Base-by-base conservation (phyloP, 2,888 invertebrate species). In the Caenorhabditis sp. region DNA sequence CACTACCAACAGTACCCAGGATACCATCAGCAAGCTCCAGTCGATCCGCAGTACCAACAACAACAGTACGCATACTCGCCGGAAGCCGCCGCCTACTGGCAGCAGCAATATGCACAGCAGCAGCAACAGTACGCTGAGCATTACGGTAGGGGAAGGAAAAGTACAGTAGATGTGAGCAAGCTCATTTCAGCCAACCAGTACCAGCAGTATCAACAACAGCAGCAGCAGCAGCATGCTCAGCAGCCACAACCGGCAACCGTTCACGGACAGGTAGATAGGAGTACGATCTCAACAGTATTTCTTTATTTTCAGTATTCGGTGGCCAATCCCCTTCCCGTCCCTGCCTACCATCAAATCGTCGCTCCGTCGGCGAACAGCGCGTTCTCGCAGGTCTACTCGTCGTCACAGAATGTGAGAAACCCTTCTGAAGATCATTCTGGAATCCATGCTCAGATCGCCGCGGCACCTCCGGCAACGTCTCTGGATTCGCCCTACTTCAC, bases 281-380 rank as follows among this genome's bases (percentile, higher is more conserved):
- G n/a, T n/a, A n/a, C n/a, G n/a, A n/a, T n/a, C n/a, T n/a, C n/a
- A n/a, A n/a, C n/a, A n/a, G n/a, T n/a, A n/a, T n/a, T n/a, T n/a
- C n/a, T 78, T 53, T 66, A 76, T 59, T 61, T 70, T 2, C 71
- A 80, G 73, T 63, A 77, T 17, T 63, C 66, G n/a, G 68, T 55
- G 2, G 73, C 71, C 5, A 76, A 79, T 35, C 79, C 76, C 6
- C 62, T 81, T n/a, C n/a, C n/a, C n/a, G n/a, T n/a, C n/a, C n/a
- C n/a, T n/a, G n/a, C 59, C 1, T 53, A 66, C 43, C 80, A 80
- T 17, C 56, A 52, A 15, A 53, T 72, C 30, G 62, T 79, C 4
- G 68, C 68, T 6, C 76, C 80, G 20, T 83, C 83, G 32, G 75
- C 78, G 24, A 83, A 79, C 50, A 81, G 81, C 46, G 83, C 83